These are phyloP conservation scores for Monopis laevigella DNA, from an alignment of 2,888 invertebrate species.

Conservation along the genomic window DNA sequence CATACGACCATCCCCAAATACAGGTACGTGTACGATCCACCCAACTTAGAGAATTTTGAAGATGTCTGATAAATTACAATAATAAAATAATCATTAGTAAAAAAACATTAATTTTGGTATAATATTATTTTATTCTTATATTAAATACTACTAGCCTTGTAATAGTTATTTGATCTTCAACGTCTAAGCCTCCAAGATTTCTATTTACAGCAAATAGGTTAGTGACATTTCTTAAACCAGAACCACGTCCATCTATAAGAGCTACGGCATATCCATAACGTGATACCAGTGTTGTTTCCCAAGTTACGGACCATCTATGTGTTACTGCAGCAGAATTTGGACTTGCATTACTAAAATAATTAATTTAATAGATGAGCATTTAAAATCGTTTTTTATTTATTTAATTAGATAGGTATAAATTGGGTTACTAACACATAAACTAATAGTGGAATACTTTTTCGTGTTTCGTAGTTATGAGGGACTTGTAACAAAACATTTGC, in stretches of 20 bases:
- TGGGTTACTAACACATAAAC: constrained; percentile 89
- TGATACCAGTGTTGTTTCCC: constrained; percentile 88
- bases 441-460: constrained; percentile 82
- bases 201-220: constrained; percentile 85
- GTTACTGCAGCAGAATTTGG: constrained; percentile 89
- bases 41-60: constrained; percentile 73
- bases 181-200: constrained; percentile 87
- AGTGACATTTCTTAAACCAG: constrained; percentile 84
- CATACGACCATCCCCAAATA: constrained; percentile 99
- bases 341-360: constrained; percentile 80
- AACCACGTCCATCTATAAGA: constrained; percentile 90
- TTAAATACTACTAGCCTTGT: constrained; percentile 73
- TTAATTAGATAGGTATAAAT: no score
- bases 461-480: constrained; percentile 75
- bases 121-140: no score
- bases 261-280: constrained; percentile 88
- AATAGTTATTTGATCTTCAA: constrained; percentile 89
- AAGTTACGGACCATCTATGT: constrained; percentile 83
- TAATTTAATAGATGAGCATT: not conserved
- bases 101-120: no score
- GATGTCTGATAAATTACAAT: constrained; percentile 64
- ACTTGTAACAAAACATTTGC: constrained; percentile 80
- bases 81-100: no score
- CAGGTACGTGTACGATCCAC: constrained; percentile 85
- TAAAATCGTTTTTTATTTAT: no score